phyloP scores from a whole-genome alignment of 1,140 invertebrate genomes.

The Bombus turneri region DNA sequence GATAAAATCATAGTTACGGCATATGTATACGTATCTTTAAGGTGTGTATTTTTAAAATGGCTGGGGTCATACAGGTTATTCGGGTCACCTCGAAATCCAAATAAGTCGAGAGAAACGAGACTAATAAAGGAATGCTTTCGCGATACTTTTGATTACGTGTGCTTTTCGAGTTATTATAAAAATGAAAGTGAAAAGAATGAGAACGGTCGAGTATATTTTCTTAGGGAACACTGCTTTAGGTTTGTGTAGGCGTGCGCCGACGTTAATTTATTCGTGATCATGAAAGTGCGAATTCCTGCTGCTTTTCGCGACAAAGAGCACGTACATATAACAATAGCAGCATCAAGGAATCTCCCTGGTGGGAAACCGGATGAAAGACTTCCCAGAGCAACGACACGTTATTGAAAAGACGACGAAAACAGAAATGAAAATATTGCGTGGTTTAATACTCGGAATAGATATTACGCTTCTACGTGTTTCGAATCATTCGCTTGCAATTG shows the following conservation, averaged over 20 bases:
- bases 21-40: not conserved
- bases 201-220: conserved; percentile 7
- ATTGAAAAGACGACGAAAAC: not conserved
- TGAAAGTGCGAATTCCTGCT: conserved; percentile 31
- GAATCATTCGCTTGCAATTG: not conserved
- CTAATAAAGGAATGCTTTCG: conserved; percentile 53
- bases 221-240: not conserved
- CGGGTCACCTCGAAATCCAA: conserved; percentile 54
- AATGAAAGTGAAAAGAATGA: conserved; percentile 44
- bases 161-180: conserved; percentile 42
- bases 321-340: conserved; percentile 8
- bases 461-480: no score
- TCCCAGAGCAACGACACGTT: conserved; percentile 24
- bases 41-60: conserved; percentile 15
- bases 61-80: conserved; percentile 30
- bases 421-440: not conserved
- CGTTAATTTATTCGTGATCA: conserved; percentile 46
- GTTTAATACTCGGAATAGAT: not conserved
- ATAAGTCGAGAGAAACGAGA: conserved; percentile 41
- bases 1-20: not conserved
- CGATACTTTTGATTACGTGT: conserved; percentile 27
- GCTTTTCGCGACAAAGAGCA: conserved; percentile 29
- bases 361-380: conserved; percentile 21
- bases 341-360: not conserved
- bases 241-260: not conserved